phyloP scores from a whole-genome alignment of 2,888 invertebrate species.

The Nemurella pictetii region DNA sequence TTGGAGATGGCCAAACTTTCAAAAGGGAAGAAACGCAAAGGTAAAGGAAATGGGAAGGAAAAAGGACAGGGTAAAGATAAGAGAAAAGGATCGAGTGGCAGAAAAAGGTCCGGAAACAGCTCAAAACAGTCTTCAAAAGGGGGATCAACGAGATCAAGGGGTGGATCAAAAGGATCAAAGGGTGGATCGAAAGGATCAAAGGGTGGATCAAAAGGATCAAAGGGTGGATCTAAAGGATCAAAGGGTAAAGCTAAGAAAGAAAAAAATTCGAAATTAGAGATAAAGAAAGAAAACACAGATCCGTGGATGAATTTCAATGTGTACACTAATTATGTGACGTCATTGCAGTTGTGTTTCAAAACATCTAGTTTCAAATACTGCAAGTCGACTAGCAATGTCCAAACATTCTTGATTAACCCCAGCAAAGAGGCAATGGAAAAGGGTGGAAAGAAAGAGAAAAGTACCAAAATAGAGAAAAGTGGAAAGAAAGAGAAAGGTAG shows the following conservation, averaged over 20 bases:
- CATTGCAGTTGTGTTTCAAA: not conserved
- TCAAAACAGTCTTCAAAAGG: no score
- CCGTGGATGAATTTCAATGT: constrained; percentile 11
- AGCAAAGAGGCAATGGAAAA: not conserved
- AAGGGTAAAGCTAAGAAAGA: not conserved
- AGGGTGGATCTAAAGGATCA: not conserved
- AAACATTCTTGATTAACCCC: not conserved
- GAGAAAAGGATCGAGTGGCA: not conserved
- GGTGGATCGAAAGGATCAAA: not conserved
- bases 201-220: not conserved
- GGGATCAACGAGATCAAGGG: not conserved
- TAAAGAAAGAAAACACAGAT: not conserved
- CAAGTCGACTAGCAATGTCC: not conserved
- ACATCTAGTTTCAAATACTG: not conserved
- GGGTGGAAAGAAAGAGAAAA: not conserved
- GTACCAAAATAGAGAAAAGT: not conserved
- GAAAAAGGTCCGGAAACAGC: not conserved
- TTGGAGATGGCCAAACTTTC: not conserved
- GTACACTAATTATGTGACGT: not conserved
- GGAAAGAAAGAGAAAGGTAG: not conserved
- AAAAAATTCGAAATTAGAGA: not conserved
- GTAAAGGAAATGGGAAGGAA: not conserved
- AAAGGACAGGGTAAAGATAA: not conserved
- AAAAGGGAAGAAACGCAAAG: not conserved
- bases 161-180: not conserved